phyloP scores from a whole-genome alignment of 1,140 invertebrate genomes.

The Chlorops oryzae region DNA sequence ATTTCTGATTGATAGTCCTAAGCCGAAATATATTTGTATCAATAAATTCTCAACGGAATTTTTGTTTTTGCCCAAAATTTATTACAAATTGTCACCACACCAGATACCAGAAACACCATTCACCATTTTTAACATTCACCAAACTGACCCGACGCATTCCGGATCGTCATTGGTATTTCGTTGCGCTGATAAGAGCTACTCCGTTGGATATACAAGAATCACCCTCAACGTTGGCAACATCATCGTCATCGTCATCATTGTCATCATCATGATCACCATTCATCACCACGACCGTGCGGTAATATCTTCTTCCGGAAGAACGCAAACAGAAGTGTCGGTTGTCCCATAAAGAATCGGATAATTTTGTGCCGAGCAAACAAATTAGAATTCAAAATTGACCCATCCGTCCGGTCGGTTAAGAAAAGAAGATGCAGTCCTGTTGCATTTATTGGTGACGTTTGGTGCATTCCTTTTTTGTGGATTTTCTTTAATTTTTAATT shows the following conservation, averaged over 20 bases:
- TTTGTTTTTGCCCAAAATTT: too few relatives aligned
- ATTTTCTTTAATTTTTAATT: too few relatives aligned
- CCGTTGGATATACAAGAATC: too few relatives aligned
- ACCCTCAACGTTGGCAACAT: too few relatives aligned
- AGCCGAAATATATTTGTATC: constrained; percentile 38
- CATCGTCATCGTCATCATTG: not conserved
- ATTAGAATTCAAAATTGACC: constrained; percentile 41
- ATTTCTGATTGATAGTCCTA: constrained; percentile 36
- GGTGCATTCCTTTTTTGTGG: too few relatives aligned
- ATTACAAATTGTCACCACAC: constrained; percentile 23
- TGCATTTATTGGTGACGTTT: too few relatives aligned
- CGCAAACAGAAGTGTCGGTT: constrained; percentile 22
- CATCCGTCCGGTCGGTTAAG: constrained; percentile 1
- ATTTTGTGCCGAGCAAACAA: constrained; percentile 32
- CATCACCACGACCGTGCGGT: not conserved
- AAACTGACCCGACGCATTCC: too few relatives aligned
- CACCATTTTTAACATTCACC: too few relatives aligned
- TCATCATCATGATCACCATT: not conserved
- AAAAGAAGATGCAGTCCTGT: too few relatives aligned
- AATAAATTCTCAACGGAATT: constrained; percentile 46
- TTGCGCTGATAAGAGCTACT: too few relatives aligned
- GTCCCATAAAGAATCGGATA: constrained; percentile 36
- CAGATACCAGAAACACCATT: too few relatives aligned
- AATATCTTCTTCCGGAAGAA: constrained; percentile 16
- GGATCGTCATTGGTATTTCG: too few relatives aligned